Conservation (phyloP, 2,113 vertebrate species). For the Dromas ardeola region DNA sequence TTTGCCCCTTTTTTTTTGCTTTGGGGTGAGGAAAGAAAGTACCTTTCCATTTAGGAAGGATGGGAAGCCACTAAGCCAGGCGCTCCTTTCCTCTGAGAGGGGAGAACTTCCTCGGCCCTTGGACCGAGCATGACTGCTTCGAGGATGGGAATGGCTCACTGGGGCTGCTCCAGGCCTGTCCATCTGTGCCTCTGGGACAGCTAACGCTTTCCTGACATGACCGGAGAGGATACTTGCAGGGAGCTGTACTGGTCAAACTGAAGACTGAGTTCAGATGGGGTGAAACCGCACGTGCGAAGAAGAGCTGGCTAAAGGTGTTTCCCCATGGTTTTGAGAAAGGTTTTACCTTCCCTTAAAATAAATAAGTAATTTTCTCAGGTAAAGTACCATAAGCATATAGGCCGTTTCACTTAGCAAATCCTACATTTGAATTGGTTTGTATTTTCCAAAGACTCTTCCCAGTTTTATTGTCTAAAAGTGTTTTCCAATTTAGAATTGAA, state of each 20-base stretch:
- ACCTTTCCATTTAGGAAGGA: neutral
- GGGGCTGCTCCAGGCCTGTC: neutral
- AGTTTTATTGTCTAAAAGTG: neutral
- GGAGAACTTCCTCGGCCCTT: neutral
- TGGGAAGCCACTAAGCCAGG: neutral
- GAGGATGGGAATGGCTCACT: neutral
- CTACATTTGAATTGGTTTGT: neutral
- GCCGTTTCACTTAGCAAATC: neutral
- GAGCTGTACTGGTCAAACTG: neutral
- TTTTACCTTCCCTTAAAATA: neutral
- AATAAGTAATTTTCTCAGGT: neutral
- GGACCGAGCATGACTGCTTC: rapidly evolving
- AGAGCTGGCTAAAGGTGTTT: neutral
- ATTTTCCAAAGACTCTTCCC: neutral
- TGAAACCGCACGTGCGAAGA: rapidly evolving
- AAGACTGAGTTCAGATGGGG: neutral
- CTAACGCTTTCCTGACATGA: neutral
- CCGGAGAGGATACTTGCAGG: neutral
- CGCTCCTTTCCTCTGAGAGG: neutral
- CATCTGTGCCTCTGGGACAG: neutral
- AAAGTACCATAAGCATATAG: neutral
- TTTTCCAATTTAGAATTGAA: neutral
- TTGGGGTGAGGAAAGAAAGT: neutral
- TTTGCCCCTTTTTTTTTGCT: neutral
- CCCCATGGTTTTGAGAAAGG: neutral